Evolutionary conservation across 2,113 vertebrate species (phyloP), one percentile per base, ranked within the genome.

Genomic region (Hymenochirus boettgeri): DNA sequence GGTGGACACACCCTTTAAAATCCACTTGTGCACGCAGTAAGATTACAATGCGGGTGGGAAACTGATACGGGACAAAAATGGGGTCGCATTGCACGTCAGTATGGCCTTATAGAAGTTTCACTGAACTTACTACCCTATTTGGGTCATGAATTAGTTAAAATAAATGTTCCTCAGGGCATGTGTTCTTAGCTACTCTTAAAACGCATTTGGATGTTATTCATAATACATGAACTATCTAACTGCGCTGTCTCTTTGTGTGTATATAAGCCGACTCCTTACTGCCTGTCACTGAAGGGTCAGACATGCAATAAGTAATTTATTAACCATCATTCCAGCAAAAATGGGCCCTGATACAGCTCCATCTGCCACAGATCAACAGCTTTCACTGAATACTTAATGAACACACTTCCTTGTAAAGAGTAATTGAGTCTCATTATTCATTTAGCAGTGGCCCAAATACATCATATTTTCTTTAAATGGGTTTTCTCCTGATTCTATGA

Each of bases 341-440:
- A 39, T 3, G 47, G 47, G 46, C 4, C 42, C 18, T 37, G 53
- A 47, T 57, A 47, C 21, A 18, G 31, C 35, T 48, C 42, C 63
- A 65, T 25, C n/a, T 25, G 53, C 27, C 33, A 31, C 63, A 48
- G 54, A 57, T 57, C 26, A 48, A 57, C 21, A 57, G 55, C 29
- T 39, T 66, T 51, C 42, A 51, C 55, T n/a, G 55, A 66, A 66
- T 58, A 51, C 29, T 58, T 51, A 58, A 66, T 58, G 55, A 66
- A 2, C 45, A 29, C 17, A 46, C 46, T 58, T 57, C 46, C 64
- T 37, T 25, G 21, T 66, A n/a, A 54, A 26, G 46, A 58, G 45
- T 58, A 58, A 58, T 58, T 66, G 64, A 58, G 10, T 58, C 57
- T 66, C 39, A 65, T 65, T 65, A 65, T 65, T 65, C 63, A 65